Evolutionary conservation across 2,797 vertebrate genomes (phyloP), one percentile per base, ranked within the genome.

Genomic region (Mus spretus): DNA sequence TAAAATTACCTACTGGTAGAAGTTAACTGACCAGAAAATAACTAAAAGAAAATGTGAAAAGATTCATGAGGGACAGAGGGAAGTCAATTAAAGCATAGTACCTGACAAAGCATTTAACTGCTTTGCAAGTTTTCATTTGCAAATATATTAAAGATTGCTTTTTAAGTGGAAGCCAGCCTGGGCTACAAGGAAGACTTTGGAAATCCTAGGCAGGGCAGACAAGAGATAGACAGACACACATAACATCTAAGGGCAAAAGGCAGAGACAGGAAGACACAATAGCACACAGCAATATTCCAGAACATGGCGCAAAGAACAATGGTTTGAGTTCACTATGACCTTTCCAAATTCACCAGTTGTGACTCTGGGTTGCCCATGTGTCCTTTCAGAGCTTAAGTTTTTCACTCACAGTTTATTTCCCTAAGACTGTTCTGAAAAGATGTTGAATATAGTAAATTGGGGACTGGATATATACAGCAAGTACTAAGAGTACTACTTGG

Each of bases 1-100:
- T 90, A 80, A 78, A 92, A 90, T 74, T 9, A 90, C 67, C 83
- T 83, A 88, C 47, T 75, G 17, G 88, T 53, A 55, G 20, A 13
- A 95, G 72, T 95, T 87, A 96, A 82, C 1, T 86, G 75, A 89
- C 59, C n/a, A 86, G 79, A 89, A 95, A 89, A 86, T 22, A 94
- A 81, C 37, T 40, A 78, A 89, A 89, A 80, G 61, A 92, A 82
- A 89, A 75, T 77, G 89, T 96, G 77, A 93, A 91, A 15, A 75
- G 72, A 91, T 70, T 65, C 80, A 72, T 37, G 19, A 67, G 78
- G 80, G 28, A 34, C 53, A 77, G 55, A 81, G n/a, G 22, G 34
- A 59, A 93, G 37, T 17, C 81, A 89, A 24, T 22, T 28, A 74
- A 24, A 24, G 80, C 14, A 90, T 26, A 59, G n/a, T 72, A 91